Base-by-base conservation (phyloP, 2,113 vertebrate species). In the Oreotrochilus melanogaster region DNA sequence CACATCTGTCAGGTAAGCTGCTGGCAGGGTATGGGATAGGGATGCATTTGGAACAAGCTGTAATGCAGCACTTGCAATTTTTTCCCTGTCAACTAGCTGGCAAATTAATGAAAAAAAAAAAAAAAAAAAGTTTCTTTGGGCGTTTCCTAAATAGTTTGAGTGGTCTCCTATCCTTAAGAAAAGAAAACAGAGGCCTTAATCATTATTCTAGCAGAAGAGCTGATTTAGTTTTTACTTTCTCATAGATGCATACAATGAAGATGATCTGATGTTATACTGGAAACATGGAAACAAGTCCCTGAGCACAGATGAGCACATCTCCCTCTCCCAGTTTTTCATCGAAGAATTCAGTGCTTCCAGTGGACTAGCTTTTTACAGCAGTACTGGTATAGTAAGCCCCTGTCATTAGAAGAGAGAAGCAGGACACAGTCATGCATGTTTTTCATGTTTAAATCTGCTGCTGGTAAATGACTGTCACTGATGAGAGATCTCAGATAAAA, bases 231-330 rank as follows among this genome's bases (percentile, higher is more conserved):
- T 87, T 79, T 91, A 35, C 92, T 88, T 78, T 98, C 92, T 97
- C 73, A 15, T 69, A 99, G 99, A 99, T 90, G 99, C 99, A 1
- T 99, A 99, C 82, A 99, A 98, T 88, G 99, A 99, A 95, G 99
- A 99, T 33, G 99, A 99, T 95, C 96, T 99, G 78, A 99, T 99
- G 99, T 92, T 99, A 4, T 99, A 99, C 97, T 99, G 99, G 99
- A 99, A 99, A 96, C 98, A 98, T 2, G 99, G 99, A 35, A 99
- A 99, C 74, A 98, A 99, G 79, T 99, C 99, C 50, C 96, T 99
- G 60, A 98, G 98, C 93, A 99, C 98, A 6, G 98, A 98, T 53
- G 99, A 99, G 12, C 98, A 99, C 84, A 99, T 99, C 50, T 98
- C 98, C 69, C 95, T 99, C 88, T 99, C 99, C 67, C 99, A 99